Conservation (phyloP, 2,888 invertebrate species). For the Eulithis testata region DNA sequence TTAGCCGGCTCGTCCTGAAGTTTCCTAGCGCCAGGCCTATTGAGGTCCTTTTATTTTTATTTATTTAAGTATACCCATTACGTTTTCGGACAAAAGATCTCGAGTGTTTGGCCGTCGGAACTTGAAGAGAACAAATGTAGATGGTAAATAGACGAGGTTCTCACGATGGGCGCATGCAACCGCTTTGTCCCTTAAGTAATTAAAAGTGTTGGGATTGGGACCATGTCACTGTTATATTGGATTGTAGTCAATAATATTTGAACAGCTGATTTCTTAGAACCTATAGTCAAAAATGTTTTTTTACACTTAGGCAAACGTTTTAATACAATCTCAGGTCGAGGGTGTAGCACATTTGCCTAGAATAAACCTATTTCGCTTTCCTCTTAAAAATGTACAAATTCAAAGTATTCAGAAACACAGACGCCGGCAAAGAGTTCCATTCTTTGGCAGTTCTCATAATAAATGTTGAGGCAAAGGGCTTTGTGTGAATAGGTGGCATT, state of each 20-base stretch:
- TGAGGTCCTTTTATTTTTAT: constrained; percentile 66
- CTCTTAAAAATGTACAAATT: too few species aligned
- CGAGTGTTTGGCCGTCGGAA: constrained; percentile 75
- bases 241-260: constrained; percentile 15
- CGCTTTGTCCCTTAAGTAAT: constrained; percentile 36
- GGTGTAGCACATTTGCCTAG: too few species aligned
- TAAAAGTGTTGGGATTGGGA: constrained; percentile 29
- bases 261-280: constrained; percentile 2
- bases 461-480: too few species aligned
- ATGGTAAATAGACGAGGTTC: constrained; percentile 74
- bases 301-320: too few species aligned
- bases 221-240: constrained; percentile 28
- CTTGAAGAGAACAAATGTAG: constrained; percentile 68
- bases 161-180: constrained; percentile 56
- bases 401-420: too few species aligned
- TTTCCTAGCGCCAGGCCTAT: constrained; percentile 67
- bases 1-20: constrained; percentile 49
- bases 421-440: too few species aligned
- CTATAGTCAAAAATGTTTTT: neutral
- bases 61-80: constrained; percentile 78
- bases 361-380: too few species aligned
- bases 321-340: too few species aligned
- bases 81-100: constrained; percentile 81
- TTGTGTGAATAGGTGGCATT: too few species aligned
- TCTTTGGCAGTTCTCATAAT: too few species aligned